phyloP scores from a whole-genome alignment of 1,140 invertebrate species.

The Aphidius gifuensis region DNA sequence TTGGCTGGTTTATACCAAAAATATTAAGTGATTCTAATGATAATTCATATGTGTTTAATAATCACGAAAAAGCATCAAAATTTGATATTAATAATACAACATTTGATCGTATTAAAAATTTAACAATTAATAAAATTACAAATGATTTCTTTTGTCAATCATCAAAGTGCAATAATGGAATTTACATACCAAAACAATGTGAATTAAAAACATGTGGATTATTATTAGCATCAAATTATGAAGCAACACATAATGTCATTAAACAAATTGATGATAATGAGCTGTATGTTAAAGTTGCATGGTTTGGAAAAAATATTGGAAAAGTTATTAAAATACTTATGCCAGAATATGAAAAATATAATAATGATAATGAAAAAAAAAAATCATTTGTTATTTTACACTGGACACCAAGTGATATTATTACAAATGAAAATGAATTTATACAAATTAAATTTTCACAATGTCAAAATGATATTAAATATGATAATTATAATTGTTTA shows the following conservation, averaged over 20 bases:
- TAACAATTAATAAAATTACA: conserved; percentile 25
- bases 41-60: conserved; percentile 57
- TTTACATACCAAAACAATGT: conserved; percentile 61
- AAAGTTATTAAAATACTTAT: conserved; percentile 52
- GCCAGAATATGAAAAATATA: conserved; percentile 34
- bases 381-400: conserved; percentile 63
- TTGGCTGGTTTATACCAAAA: conserved; percentile 70
- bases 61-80: conserved; percentile 42
- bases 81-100: conserved; percentile 51
- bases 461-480: conserved; percentile 49
- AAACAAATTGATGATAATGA: conserved; percentile 58
- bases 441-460: conserved; percentile 56
- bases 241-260: conserved; percentile 55
- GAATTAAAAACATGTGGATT: conserved; percentile 55
- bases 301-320: conserved; percentile 62
- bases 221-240: conserved; percentile 58
- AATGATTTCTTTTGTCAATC: conserved; percentile 52
- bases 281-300: conserved; percentile 61
- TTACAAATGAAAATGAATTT: conserved; percentile 56
- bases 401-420: conserved; percentile 66
- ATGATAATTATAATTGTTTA: conserved; percentile 58
- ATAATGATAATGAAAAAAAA: conserved; percentile 19
- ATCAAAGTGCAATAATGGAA: conserved; percentile 56
- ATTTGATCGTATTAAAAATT: conserved; percentile 30
- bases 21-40: conserved; percentile 42